A percentile compares a stretch with the other conserved stretches of the same genome.
These are phyloP conservation scores for Atractosteus spatula DNA, from an alignment of 2,113 vertebrate species.

Conservation along the genomic window DNA sequence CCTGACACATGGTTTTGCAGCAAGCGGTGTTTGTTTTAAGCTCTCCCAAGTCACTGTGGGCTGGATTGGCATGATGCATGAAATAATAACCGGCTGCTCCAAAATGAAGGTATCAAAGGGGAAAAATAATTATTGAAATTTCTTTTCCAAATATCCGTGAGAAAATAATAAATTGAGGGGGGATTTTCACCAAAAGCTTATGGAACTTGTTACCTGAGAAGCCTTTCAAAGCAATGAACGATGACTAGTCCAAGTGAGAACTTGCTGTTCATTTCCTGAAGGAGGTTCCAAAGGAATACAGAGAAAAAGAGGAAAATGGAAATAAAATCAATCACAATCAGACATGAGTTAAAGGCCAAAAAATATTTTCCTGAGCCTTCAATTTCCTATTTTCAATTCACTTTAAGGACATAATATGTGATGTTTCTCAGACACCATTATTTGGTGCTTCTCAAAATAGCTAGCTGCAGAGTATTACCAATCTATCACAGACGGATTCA, in stretches of 20 bases:
- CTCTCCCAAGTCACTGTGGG: slow-evolving; percentile 17
- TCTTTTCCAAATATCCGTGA: slow-evolving; percentile 1
- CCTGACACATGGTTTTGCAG: too few species aligned
- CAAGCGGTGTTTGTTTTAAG: too few species aligned
- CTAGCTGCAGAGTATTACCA: too few species aligned
- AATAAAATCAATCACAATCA: slow-evolving; percentile 30
- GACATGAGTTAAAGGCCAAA: background rate
- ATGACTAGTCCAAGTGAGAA: background rate
- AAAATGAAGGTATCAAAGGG: slow-evolving; percentile 20
- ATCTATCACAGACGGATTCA: too few species aligned
- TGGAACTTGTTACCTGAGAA: slow-evolving; percentile 47
- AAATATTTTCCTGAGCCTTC: background rate
- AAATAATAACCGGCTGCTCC: slow-evolving; percentile 23
- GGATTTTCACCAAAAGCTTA: slow-evolving; percentile 27
- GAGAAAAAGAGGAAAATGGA: slow-evolving; percentile 9
- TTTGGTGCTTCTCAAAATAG: too few species aligned
- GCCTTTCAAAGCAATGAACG: slow-evolving; percentile 8
- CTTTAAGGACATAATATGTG: too few species aligned
- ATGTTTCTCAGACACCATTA: too few species aligned
- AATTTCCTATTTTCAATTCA: background rate
- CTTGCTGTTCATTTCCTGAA: background rate
- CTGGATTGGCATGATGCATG: slow-evolving; percentile 36
- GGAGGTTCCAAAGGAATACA: background rate
- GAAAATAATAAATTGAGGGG: slow-evolving; percentile 23
- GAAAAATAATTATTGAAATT: slow-evolving; percentile 33